Conservation (phyloP, 2,113 vertebrate genomes). For the Cranoglanis bouderius region DNA sequence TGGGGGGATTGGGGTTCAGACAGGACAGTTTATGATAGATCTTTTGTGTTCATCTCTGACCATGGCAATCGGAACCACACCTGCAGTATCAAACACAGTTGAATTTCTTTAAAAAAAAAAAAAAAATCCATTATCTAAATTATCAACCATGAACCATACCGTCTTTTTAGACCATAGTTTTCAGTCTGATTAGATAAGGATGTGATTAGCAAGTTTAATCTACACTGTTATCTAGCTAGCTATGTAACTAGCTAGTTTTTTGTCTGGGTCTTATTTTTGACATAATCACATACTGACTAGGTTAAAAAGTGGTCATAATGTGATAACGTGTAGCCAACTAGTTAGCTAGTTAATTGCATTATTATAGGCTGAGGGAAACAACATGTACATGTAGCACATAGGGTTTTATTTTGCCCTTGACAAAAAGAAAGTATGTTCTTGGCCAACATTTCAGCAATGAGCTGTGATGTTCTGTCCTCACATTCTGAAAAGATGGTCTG, state of each 20-base stretch:
- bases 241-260: neutral
- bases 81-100: neutral
- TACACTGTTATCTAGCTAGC: neutral
- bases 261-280: neutral
- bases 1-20: too few relatives aligned
- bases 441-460: neutral
- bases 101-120: neutral
- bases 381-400: neutral
- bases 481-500: too few relatives aligned
- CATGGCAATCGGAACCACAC: neutral
- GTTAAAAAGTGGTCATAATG: neutral
- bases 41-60: neutral
- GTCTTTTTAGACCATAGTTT: neutral
- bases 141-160: neutral
- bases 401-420: neutral
- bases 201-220: neutral
- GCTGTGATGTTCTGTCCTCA: too few relatives aligned
- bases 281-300: neutral
- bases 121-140: neutral
- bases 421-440: neutral
- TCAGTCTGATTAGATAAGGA: neutral
- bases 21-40: neutral
- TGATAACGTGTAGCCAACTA: neutral
- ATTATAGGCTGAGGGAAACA: neutral
- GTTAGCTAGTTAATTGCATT: neutral